Conservation (phyloP, 2,888 invertebrate genomes). For the Macaria liturata region DNA sequence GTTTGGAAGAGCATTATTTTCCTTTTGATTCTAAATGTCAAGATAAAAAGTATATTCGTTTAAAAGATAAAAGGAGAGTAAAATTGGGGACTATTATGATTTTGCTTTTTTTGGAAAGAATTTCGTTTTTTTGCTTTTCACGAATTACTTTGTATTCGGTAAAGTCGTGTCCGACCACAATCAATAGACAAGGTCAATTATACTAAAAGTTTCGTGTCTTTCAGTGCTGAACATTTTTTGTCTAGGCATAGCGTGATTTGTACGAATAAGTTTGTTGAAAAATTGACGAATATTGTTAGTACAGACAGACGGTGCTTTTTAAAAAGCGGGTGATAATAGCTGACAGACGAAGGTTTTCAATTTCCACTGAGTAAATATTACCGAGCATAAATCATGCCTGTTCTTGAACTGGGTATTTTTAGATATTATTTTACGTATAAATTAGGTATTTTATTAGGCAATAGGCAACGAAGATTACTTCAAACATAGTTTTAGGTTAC, state of each 20-base stretch:
- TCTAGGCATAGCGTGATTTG: slow-evolving; percentile 12
- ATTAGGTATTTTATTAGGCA: no score
- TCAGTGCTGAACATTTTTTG: slow-evolving; percentile 5
- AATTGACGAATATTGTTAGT: not conserved
- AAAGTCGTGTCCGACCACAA: slow-evolving; percentile 4
- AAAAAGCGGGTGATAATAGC: slow-evolving; percentile 2
- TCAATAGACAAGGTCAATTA: slow-evolving; percentile 10
- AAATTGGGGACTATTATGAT: not conserved
- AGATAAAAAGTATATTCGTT: slow-evolving; percentile 1
- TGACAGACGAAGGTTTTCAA: slow-evolving; percentile 13
- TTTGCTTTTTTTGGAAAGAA: no score
- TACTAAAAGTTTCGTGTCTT: slow-evolving; percentile 9
- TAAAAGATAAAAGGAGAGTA: slow-evolving; percentile 1
- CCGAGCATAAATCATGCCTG: no score
- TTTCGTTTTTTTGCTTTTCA: no score
- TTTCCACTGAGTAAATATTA: slow-evolving; percentile 8
- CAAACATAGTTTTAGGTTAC: no score
- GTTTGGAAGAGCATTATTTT: slow-evolving; percentile 12
- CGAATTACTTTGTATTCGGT: not conserved
- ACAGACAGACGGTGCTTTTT: slow-evolving; percentile 1
- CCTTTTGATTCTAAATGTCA: slow-evolving; percentile 8
- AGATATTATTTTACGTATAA: no score
- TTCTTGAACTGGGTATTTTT: no score
- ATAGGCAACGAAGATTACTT: no score
- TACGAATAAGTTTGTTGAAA: slow-evolving; percentile 1